Base-by-base conservation (phyloP, 2,113 vertebrate genomes). In the Catharus minimus region DNA sequence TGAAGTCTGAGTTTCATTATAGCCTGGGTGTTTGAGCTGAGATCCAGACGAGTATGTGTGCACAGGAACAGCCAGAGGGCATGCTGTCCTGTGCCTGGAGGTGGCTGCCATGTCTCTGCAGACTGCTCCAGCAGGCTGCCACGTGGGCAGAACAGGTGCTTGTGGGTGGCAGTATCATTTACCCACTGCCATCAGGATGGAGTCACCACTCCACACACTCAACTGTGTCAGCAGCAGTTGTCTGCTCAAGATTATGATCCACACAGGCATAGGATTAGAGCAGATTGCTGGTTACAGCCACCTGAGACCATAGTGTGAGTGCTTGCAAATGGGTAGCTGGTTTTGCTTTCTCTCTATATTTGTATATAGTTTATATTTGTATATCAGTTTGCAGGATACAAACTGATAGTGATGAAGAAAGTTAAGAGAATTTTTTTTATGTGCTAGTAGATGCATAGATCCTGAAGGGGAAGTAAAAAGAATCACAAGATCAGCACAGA, bases 111-210 rank as follows among this genome's bases (percentile, higher is more conserved):
- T 64, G 33, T 55, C 83, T 58, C 53, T 57, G 10, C 56, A 81
- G 79, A 26, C 64, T 10, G 38, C 69, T 13, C 41, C 5, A 0
- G 65, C 61, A 65, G 33, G 38, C 69, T 78, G 77, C 80, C 88
- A 86, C 0, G 30, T 82, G 93, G 83, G 88, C 93, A 93, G 88
- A 92, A 95, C 93, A 96, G 95, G 90, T 96, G 93, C 77, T 66
- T 88, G 93, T 95, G 92, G 94, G 93, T 93, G 93, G 93, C 50
- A 39, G 77, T 95, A 95, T 94, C 71, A 32, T 30, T 95, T 96
- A 90, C 83, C 26, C 83, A 78, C 88, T 92, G 88, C 86, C 76
- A 78, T 90, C 2, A 5, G 76, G 49, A 96, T 88, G 83, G 82
- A 77, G 72, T 96, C 90, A 95, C 68, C 69, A 66, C 65, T 86